phyloP scores from a whole-genome alignment of 2,888 invertebrate species.

The Anoplius nigerrimus region DNA sequence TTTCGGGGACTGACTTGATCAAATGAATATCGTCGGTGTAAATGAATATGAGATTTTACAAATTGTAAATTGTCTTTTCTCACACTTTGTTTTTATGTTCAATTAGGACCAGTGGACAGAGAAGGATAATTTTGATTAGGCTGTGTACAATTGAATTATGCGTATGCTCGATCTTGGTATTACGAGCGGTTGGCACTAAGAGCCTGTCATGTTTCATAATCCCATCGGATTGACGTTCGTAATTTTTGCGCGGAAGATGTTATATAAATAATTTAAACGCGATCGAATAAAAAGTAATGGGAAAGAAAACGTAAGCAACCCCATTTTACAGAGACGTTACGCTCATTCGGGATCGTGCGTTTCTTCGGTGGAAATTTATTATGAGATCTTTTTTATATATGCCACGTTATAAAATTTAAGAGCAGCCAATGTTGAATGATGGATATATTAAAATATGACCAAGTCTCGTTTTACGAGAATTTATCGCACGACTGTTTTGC shows the following conservation, averaged over 20 bases:
- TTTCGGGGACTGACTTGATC: slow-evolving; percentile 51
- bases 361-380: too few species aligned
- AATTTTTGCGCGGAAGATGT: neutral
- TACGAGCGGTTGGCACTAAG: slow-evolving; percentile 59
- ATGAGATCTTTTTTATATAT: too few species aligned
- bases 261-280: neutral
- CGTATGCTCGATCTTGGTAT: slow-evolving; percentile 61
- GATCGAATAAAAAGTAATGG: neutral
- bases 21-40: too few species aligned
- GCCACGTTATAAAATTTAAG: too few species aligned
- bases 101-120: too few species aligned
- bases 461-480: too few species aligned
- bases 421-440: too few species aligned
- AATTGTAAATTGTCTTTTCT: too few species aligned
- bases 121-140: slow-evolving; percentile 27
- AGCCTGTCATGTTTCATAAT: slow-evolving; percentile 18
- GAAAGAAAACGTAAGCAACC: neutral
- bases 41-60: too few species aligned
- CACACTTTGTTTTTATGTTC: too few species aligned
- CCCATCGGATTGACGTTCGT: neutral
- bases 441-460: too few species aligned
- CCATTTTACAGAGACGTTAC: neutral
- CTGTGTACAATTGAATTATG: slow-evolving; percentile 72
- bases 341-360: neutral
- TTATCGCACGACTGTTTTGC: too few species aligned